These are phyloP conservation scores for Empidonax alnorum DNA, from an alignment of 2,113 vertebrate genomes.

Conservation along the genomic window DNA sequence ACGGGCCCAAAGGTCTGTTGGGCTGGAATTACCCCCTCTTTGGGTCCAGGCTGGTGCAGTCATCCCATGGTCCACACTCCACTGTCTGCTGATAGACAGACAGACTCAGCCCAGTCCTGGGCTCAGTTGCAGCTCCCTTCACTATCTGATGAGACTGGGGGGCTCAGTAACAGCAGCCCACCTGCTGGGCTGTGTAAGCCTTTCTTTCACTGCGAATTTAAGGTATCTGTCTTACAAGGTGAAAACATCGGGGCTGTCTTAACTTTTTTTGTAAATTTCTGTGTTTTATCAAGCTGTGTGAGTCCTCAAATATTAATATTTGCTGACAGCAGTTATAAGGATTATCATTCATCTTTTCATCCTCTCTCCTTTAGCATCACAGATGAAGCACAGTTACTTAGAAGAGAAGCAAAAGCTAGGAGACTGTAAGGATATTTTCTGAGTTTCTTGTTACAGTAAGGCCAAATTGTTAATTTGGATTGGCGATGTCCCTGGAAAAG, in stretches of 20 bases:
- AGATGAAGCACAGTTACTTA: slow-evolving; percentile 81
- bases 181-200: slow-evolving; percentile 45
- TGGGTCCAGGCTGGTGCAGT: neutral
- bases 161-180: slow-evolving; percentile 31
- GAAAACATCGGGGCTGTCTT: neutral
- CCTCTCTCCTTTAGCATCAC: slow-evolving; percentile 57
- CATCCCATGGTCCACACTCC: neutral
- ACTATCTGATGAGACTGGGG: slow-evolving; percentile 58
- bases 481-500: neutral
- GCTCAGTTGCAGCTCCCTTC: slow-evolving; percentile 64
- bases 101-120: slow-evolving; percentile 16
- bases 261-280: neutral
- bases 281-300: neutral
- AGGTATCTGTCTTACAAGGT: neutral
- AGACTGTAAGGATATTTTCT: slow-evolving; percentile 81
- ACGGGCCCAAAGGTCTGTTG: slow-evolving; percentile 79
- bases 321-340: slow-evolving; percentile 16
- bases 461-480: neutral
- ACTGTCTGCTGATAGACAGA: slow-evolving; percentile 70
- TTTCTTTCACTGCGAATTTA: slow-evolving; percentile 61
- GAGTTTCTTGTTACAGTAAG: slow-evolving; percentile 1
- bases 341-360: neutral
- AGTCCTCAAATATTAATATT: neutral
- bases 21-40: slow-evolving; percentile 80
- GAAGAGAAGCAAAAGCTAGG: slow-evolving; percentile 85